Base-by-base conservation (phyloP, 2,113 vertebrate genomes). In the Periophthalmodon schlosseri region DNA sequence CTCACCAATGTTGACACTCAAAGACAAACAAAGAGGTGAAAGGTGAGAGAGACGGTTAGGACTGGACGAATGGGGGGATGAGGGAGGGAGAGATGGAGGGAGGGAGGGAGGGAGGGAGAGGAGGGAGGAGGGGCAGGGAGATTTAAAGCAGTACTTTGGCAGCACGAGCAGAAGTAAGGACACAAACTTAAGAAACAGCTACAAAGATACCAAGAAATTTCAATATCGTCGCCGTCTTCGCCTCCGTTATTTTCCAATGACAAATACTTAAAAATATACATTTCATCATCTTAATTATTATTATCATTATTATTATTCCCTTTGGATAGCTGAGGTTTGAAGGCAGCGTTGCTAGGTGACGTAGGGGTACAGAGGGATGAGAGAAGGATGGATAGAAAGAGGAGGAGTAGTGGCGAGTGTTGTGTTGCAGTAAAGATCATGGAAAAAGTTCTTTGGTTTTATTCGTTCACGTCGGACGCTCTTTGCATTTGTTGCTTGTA, bases 211-310 rank as follows among this genome's bases (percentile, higher is more conserved):
- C 90, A 93, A 93, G 91, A 92, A 92, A 93, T 86, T 78, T 91
- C 86, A 92, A 90, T 85, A 88, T 90, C 81, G 79, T 90, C 81
- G 78, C 86, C 86, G 69, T 86, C 79, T 66, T 83, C 81, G 50
- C 83, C 70, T 56, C 70, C 69, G 20, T 91, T 87, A 83, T 93
- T 84, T 89, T 88, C 91, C 91, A 91, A 92, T 92, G 93, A 94
- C 92, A 93, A 92, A 92, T 92, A 93, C 92, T 93, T 92, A 94
- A 94, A 94, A 94, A 94, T 94, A 95, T 94, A 95, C 91, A 94
- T 93, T 94, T 93, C 89, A 90, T 92, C 80, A 87, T 90, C 80
- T 86, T 90, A 78, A 87, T 88, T 82, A 87, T 87, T 75, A 90
- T 77, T 58, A 24, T 58, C 23, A 89, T 87, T 75, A 86, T 91